Evolutionary conservation across 1,140 invertebrate species (phyloP), one percentile per base, ranked within the genome.

Genomic region (Diabrotica undecimpunctata): DNA sequence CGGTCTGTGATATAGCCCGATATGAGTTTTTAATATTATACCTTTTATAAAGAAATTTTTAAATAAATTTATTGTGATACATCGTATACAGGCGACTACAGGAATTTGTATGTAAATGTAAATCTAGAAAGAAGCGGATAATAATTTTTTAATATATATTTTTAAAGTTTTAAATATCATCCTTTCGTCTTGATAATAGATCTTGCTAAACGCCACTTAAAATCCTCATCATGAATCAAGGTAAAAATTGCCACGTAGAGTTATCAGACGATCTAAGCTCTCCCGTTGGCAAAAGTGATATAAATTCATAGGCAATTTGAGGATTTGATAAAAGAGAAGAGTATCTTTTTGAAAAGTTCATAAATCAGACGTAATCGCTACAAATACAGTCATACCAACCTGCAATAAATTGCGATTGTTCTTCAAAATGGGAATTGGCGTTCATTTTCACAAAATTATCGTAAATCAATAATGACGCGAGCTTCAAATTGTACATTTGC

Each of bases 371-470:
- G 74, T 76, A 76, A 76, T 76, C 75, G 74, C 71, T 76, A 76
- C 73, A 76, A 76, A 76, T 76, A 71, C 75, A 76, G 75, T 76
- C 72, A 75, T 73, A 72, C 68, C 67, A 66, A 67, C 66, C 64
- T 65, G 71, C 64, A 74, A 75, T 77, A 76, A 77, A 76, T 77
- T 76, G 74, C 70, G 72, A 74, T 77, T 75, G 75, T 77, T 76
- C 75, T 76, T 76, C 74, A 75, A 76, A 77, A 77, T 75, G 74
- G 75, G 75, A 74, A 74, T 74, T 75, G 69, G 73, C 74, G 74
- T 77, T 77, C 76, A 77, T 77, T 77, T 76, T 77, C 76, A 76
- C 76, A 75, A 77, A 77, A 77, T 77, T 77, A 76, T 71, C 76
- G 76, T 77, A 77, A 77, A 77, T 77, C 76, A 77, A 72, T 68